phyloP scores from a whole-genome alignment of 2,797 vertebrate genomes.

The Tachyglossus aculeatus region DNA sequence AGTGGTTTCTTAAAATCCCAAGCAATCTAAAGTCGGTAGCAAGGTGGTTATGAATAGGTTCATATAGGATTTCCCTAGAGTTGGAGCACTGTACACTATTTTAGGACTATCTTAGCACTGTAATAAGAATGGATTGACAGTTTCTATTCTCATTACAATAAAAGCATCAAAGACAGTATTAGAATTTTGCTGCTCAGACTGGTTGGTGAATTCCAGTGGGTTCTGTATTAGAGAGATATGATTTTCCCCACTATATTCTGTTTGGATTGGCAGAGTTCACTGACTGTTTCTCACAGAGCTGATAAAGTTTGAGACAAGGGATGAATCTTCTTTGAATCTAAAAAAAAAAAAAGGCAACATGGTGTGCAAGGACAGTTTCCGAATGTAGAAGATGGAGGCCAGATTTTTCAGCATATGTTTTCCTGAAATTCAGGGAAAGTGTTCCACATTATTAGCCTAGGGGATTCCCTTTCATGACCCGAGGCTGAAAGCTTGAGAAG shows the following conservation, averaged over 20 bases:
- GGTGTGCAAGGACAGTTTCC: constrained; percentile 65
- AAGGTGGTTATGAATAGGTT: background rate
- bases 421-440: constrained; percentile 41
- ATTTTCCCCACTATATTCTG: constrained; percentile 61
- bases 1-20: background rate
- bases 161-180: constrained; percentile 3
- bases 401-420: constrained; percentile 45
- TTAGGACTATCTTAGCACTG: background rate
- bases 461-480: constrained; percentile 29
- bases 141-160: constrained; percentile 35
- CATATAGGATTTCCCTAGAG: constrained; percentile 8
- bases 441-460: constrained; percentile 25
- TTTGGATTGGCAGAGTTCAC: constrained; percentile 72
- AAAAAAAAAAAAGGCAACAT: constrained; percentile 69
- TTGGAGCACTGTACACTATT: background rate
- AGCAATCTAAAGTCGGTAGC: background rate
- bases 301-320: constrained; percentile 68
- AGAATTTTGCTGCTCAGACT: constrained; percentile 33
- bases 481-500: constrained; percentile 37
- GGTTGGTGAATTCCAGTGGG: constrained; percentile 46
- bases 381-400: constrained; percentile 57
- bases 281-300: constrained; percentile 66
- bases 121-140: constrained; percentile 15
- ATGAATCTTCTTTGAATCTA: constrained; percentile 71
- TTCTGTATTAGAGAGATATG: constrained; percentile 7